A percentile compares a stretch with the other conserved stretches of the same genome.
These are phyloP conservation scores for Conus ventricosus DNA, from an alignment of 1,140 invertebrate species.

Conservation along the genomic window DNA sequence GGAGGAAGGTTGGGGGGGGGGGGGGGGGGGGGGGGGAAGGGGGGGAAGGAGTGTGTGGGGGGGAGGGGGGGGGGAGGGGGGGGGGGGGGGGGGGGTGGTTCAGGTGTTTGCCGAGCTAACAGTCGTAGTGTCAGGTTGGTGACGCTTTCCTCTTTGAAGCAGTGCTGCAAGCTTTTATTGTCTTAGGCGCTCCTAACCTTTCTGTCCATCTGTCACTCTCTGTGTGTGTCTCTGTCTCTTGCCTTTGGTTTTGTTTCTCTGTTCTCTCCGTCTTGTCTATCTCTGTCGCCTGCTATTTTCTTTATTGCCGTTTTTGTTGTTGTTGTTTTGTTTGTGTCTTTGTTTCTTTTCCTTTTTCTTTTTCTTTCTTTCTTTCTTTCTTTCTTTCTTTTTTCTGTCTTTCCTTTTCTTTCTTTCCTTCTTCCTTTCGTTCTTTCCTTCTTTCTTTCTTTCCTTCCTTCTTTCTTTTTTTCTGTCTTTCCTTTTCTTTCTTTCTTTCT, in stretches of 20 bases:
- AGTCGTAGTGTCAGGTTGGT: not conserved
- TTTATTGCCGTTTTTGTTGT: not conserved
- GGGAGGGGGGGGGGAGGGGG: not conserved
- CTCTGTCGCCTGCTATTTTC: not conserved
- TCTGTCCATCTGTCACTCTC: not conserved
- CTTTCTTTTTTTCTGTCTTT: too few species aligned
- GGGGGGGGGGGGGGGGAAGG: not conserved
- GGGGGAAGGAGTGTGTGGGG: not conserved
- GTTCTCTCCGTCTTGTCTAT: too few species aligned
- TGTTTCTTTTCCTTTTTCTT: not conserved
- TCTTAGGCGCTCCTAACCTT: not conserved
- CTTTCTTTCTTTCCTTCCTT: too few species aligned
- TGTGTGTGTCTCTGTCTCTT: not conserved
- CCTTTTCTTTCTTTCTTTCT: too few species aligned
- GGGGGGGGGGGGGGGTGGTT: not conserved
- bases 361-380: not conserved
- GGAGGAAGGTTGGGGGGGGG: too few species aligned
- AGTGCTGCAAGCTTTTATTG: not conserved
- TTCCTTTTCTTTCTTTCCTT: not conserved
- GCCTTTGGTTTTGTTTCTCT: not conserved
- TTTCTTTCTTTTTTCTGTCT: not conserved
- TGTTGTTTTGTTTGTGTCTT: not conserved
- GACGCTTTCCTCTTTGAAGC: slow-evolving; percentile 1
- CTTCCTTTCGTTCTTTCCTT: too few species aligned
- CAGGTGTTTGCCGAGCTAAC: slow-evolving; percentile 3